A percentile compares a stretch with the other conserved stretches of the same genome.
phyloP scores from a whole-genome alignment of 2,113 vertebrate species.

The Chelonoidis abingdonii region DNA sequence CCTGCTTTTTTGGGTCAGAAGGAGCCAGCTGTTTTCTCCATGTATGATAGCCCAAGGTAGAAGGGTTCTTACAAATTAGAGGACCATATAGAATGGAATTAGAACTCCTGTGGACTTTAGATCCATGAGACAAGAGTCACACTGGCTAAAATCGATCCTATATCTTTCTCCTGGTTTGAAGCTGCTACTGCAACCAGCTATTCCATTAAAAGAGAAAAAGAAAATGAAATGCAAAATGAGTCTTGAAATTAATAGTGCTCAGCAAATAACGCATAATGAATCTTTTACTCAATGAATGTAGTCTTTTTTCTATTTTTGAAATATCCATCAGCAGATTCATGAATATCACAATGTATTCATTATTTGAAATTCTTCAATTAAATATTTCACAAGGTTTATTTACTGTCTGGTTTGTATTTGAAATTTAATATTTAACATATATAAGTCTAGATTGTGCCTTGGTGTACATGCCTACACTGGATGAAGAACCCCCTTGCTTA shows the following conservation, averaged over 20 bases:
- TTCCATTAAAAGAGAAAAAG: background rate
- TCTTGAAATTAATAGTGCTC: background rate
- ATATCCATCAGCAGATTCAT: background rate
- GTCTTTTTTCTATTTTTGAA: background rate
- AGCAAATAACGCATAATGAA: background rate
- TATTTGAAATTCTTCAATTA: background rate
- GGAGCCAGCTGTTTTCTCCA: too few species aligned
- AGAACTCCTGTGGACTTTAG: background rate
- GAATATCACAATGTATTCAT: background rate
- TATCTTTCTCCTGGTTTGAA: background rate
- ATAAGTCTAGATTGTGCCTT: background rate
- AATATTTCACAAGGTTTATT: background rate
- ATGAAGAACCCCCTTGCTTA: background rate
- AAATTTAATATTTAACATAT: background rate
- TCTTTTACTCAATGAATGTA: background rate
- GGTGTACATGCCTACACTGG: background rate
- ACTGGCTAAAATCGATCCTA: too few species aligned
- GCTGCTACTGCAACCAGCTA: background rate
- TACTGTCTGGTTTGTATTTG: background rate
- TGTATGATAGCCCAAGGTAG: too few species aligned
- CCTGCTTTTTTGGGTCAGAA: too few species aligned
- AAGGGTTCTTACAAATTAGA: too few species aligned
- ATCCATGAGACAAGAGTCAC: background rate
- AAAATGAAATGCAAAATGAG: background rate
- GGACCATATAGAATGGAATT: background rate